phyloP scores from a whole-genome alignment of 2,797 vertebrate species.

The Melopsittacus undulatus region DNA sequence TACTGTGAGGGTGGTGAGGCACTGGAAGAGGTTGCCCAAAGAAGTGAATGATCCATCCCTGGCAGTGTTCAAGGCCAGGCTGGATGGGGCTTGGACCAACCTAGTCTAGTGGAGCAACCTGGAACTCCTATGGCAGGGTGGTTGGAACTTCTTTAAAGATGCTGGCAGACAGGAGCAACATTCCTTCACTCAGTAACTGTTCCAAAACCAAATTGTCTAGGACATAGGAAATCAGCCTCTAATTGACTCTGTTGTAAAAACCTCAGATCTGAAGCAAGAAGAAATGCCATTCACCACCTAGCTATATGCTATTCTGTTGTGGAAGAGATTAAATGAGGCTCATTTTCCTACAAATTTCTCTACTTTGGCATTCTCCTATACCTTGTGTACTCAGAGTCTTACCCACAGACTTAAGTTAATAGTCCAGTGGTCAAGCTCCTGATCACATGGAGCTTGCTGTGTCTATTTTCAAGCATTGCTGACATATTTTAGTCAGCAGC shows the following conservation, averaged over 20 bases:
- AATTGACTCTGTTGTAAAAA: neutral
- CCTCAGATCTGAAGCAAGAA: neutral
- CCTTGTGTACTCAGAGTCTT: neutral
- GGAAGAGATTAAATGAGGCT: neutral
- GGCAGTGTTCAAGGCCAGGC: neutral
- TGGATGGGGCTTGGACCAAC: neutral
- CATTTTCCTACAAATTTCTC: neutral
- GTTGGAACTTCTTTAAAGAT: neutral
- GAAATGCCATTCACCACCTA: neutral
- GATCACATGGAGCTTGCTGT: neutral
- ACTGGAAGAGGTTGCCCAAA: neutral
- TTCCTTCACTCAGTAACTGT: accelerated
- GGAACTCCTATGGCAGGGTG: neutral
- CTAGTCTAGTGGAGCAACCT: neutral
- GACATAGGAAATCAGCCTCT: neutral
- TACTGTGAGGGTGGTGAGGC: neutral
- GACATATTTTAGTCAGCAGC: neutral
- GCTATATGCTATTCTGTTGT: neutral
- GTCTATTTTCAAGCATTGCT: neutral
- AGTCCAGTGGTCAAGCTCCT: neutral
- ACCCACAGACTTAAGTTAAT: neutral
- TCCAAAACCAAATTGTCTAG: neutral
- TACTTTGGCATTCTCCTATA: neutral
- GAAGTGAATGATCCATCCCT: neutral
- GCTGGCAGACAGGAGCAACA: neutral